Percentiles rank a stretch among this genome's conserved stretches.
phyloP scores from a whole-genome alignment of 2,113 vertebrate genomes.

The Axis porcinus region DNA sequence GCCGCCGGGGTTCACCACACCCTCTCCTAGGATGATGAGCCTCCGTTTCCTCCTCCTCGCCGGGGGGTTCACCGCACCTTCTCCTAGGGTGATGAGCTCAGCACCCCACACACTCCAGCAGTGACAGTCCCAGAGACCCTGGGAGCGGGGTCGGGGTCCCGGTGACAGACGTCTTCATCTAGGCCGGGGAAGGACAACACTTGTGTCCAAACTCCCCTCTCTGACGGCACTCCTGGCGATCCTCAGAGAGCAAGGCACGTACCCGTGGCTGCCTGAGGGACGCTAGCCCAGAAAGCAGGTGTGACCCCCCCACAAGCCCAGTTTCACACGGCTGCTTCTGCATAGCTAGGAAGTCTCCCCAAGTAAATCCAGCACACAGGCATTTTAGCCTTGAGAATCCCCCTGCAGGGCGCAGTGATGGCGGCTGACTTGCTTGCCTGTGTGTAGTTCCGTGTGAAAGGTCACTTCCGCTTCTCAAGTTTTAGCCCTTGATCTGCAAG shows the following conservation, averaged over 20 bases:
- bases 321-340: not conserved
- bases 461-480: not conserved
- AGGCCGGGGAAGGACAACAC: not conserved
- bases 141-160: fast-evolving
- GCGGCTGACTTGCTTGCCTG: not conserved
- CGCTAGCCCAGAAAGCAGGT: not conserved
- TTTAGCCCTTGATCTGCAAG: not conserved
- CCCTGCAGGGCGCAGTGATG: fast-evolving
- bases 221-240: not conserved
- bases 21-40: not conserved
- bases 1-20: too few relatives aligned
- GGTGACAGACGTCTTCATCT: not conserved
- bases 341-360: not conserved
- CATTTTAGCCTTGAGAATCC: fast-evolving
- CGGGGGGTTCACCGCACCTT: not conserved
- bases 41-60: not conserved
- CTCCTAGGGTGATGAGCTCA: not conserved
- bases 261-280: not conserved
- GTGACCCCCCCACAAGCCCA: too few relatives aligned
- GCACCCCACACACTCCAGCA: not conserved
- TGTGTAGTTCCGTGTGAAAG: not conserved
- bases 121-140: not conserved
- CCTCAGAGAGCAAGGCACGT: not conserved
- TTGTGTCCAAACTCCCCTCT: not conserved
- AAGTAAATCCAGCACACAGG: not conserved